Base-by-base conservation (phyloP, 1,140 invertebrate species). In the Papilio machaon region DNA sequence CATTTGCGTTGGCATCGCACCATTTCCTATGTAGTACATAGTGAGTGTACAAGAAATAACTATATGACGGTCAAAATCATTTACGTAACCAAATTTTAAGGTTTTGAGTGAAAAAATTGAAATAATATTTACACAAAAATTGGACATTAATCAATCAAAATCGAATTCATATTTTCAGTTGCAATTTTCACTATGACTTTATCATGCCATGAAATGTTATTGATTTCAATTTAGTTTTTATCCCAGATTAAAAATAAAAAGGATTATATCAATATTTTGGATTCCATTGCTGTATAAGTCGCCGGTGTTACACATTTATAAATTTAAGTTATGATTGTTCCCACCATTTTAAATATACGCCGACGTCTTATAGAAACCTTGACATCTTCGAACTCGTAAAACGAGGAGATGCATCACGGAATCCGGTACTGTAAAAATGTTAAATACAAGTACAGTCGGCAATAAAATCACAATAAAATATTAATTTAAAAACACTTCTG, bases 381-480 rank as follows among this genome's bases (percentile, higher is more conserved):
- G 88, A 90, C 88, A 89, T 86, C 81, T 87, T 70, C 75, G 80
- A 77, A 83, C 81, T 74, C 81, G 78, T 67, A 81, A 80, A 73
- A 75, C 79, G 84, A 82, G 80, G 75, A 83, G 83, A 85, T 87
- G 80, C 84, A 82, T 89, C 85, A 84, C 82, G 79, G 80, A 86
- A 86, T 85, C 83, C 77, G 82, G 75, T 58, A 81, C 54, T 60
- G 80, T 78, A 78, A 78, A 78, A 78, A 78, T 58, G 52, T 58
- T 58, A n/a, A 58, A 58, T 52, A 78, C 75, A 78, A 58, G 30
- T 58, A 35, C 75, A 78, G 75, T 60, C 52, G 75, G 35, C 30
- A 10, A 52, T 78, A 58, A 38, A 78, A 78, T 58, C 19, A 60
- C 38, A 58, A 60, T 78, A 78, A 78, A 60, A 78, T 19, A 35